phyloP scores from a whole-genome alignment of 2,113 vertebrate species.

The Dascyllus trimaculatus region DNA sequence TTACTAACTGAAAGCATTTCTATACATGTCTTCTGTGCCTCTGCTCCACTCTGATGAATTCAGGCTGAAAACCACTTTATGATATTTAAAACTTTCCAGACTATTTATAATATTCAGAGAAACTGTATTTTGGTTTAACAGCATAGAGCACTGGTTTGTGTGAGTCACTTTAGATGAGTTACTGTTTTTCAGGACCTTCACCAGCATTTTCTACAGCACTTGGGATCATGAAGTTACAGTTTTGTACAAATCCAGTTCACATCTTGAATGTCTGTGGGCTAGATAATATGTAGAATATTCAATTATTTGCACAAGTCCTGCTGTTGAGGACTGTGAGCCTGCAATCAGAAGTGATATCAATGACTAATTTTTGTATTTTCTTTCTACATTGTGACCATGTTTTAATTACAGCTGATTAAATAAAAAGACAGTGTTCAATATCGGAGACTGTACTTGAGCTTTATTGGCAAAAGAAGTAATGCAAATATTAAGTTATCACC shows the following conservation, averaged over 20 bases:
- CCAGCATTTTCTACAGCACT: conserved; percentile 66
- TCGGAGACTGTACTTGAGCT: background rate
- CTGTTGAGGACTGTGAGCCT: background rate
- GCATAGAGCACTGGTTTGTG: conserved; percentile 49
- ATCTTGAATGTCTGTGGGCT: conserved; percentile 17
- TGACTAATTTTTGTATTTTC: conserved; percentile 41
- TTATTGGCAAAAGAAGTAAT: no score
- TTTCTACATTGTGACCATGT: conserved; percentile 42
- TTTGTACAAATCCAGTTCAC: conserved; percentile 9
- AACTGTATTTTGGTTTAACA: conserved; percentile 48
- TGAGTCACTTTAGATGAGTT: conserved; percentile 47
- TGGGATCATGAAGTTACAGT: conserved; percentile 4
- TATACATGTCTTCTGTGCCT: conserved; percentile 46
- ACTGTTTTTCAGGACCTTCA: conserved; percentile 30
- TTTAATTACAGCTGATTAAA: conserved; percentile 53
- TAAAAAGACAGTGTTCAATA: conserved; percentile 31
- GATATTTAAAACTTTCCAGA: conserved; percentile 40
- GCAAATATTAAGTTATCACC: no score
- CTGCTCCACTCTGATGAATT: conserved; percentile 20
- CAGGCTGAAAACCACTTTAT: conserved; percentile 60
- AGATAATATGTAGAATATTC: conserved; percentile 17
- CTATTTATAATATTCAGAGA: conserved; percentile 64
- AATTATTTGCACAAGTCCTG: background rate
- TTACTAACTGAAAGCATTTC: conserved; percentile 29
- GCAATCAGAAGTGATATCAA: conserved; percentile 9